Evolutionary conservation across 2,797 vertebrate genomes (phyloP).

Genomic region (Aselliscus stoliczkanus): DNA sequence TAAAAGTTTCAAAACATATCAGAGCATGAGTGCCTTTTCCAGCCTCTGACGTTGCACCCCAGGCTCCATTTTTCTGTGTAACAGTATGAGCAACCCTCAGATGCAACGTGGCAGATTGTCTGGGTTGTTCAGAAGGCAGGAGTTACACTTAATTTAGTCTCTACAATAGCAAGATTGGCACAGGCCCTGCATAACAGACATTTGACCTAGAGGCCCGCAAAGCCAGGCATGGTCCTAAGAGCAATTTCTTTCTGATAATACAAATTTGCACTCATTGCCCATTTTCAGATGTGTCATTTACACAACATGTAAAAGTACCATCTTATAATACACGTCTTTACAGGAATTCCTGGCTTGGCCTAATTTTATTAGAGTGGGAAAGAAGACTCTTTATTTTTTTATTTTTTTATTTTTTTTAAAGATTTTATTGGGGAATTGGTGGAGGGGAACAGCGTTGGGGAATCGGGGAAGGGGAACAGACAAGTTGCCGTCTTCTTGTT

Average conservation of each 20-base stretch:
- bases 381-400: conserved; percentile 42
- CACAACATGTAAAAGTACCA: background rate
- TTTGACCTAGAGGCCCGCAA: background rate
- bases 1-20: background rate
- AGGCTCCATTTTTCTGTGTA: background rate
- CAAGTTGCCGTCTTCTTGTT: too few relatives aligned
- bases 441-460: too few relatives aligned
- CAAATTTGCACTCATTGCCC: background rate
- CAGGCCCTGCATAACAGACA: background rate
- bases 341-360: conserved; percentile 22
- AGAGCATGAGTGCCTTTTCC: background rate
- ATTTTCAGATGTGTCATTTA: conserved; percentile 19
- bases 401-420: too few relatives aligned
- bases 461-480: too few relatives aligned
- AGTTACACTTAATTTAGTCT: background rate
- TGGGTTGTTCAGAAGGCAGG: background rate
- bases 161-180: background rate
- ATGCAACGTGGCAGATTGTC: background rate
- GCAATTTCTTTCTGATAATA: background rate
- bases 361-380: conserved; percentile 35
- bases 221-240: background rate
- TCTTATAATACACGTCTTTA: conserved; percentile 2
- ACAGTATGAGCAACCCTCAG: background rate
- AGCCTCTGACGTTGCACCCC: background rate
- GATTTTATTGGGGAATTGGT: too few relatives aligned